These are phyloP conservation scores for Pollenia amentaria DNA, from an alignment of 2,888 invertebrate species.

Conservation along the genomic window DNA sequence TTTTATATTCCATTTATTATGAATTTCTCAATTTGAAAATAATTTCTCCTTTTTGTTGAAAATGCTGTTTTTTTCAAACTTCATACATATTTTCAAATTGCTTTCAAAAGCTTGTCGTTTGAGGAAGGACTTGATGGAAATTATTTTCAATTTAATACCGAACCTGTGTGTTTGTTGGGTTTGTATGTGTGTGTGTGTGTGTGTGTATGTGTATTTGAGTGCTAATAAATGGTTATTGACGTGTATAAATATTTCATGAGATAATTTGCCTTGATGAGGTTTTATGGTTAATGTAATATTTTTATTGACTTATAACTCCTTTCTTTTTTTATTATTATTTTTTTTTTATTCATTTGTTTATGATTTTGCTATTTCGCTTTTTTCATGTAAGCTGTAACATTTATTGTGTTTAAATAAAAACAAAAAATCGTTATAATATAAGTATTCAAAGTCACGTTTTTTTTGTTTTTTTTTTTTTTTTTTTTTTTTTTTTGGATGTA, in stretches of 20 bases:
- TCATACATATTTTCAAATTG: too few relatives aligned
- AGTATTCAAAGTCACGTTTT: constrained; percentile 54
- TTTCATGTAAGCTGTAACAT: not conserved
- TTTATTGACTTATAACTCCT: constrained; percentile 66
- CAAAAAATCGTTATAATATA: not conserved
- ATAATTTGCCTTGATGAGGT: constrained; percentile 69
- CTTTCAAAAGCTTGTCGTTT: too few relatives aligned
- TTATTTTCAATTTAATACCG: too few relatives aligned
- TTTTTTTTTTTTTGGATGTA: not conserved
- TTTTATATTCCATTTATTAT: too few relatives aligned
- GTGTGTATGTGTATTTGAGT: not conserved
- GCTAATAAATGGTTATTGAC: constrained; percentile 64
- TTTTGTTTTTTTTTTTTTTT: not conserved
- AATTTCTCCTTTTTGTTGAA: too few relatives aligned
- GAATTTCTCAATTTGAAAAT: too few relatives aligned
- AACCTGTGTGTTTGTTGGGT: not conserved
- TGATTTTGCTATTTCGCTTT: not conserved
- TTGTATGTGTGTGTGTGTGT: too few relatives aligned
- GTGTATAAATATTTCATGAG: constrained; percentile 64
- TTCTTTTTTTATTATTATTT: constrained; percentile 15
- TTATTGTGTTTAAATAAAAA: not conserved
- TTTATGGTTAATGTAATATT: constrained; percentile 68
- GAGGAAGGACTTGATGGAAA: too few relatives aligned
- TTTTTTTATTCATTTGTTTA: constrained; percentile 32
- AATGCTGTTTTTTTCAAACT: too few relatives aligned